A percentile compares a stretch with the other conserved stretches of the same genome.
Conservation (phyloP, 2,797 vertebrate genomes). For the Galago senegalensis region DNA sequence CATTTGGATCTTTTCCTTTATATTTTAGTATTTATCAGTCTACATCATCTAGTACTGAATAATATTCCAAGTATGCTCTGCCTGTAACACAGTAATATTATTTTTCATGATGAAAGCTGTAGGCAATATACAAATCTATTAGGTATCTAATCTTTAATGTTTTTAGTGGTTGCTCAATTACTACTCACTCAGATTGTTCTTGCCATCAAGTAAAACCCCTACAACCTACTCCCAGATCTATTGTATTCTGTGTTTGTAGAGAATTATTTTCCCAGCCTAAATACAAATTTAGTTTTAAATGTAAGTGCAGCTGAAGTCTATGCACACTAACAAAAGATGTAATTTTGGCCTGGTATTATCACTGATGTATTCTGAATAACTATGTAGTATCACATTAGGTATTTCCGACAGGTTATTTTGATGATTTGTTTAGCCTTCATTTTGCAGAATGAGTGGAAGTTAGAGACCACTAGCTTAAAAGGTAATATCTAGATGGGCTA, state of each 20-base stretch:
- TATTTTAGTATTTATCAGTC: conserved; percentile 46
- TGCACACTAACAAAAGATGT: neutral
- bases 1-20: conserved; percentile 12
- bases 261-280: neutral
- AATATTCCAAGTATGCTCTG: conserved; percentile 2
- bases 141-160: neutral
- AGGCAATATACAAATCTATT: neutral
- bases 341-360: neutral
- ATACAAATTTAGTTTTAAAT: neutral
- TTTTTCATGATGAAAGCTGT: neutral
- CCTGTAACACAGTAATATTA: neutral
- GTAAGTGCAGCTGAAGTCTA: neutral
- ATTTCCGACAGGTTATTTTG: conserved; percentile 32
- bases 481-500: neutral
- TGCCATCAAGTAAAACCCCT: neutral
- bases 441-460: neutral
- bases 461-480: conserved; percentile 2
- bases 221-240: neutral
- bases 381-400: neutral
- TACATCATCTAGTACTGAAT: conserved; percentile 26
- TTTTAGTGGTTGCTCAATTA: conserved; percentile 38
- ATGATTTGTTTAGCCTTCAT: neutral
- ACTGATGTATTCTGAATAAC: neutral
- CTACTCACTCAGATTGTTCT: neutral
- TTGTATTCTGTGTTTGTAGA: neutral